Evolutionary conservation across 2,113 vertebrate genomes (phyloP), one percentile per base, ranked within the genome.

Genomic region (Psilopogon haemacephalus): DNA sequence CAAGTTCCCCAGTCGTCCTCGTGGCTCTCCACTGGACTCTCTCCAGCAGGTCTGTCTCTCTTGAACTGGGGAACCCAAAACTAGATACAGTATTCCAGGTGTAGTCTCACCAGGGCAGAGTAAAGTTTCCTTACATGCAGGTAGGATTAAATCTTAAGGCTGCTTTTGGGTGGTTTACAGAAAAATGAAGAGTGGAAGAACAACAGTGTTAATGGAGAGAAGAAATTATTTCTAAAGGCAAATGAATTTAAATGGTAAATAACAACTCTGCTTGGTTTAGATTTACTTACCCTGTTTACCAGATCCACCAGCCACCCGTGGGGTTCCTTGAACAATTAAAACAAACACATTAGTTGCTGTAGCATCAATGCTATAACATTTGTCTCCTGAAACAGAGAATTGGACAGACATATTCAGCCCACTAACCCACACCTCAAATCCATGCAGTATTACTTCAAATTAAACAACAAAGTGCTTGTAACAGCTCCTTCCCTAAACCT

Each of bases 261-360:
- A 71, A 52, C 17, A 84, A n/a, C 73, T 93, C 17, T 85, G 50
- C 30, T 82, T 35, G 16, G 37, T 73, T 89, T 73, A 72, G 6
- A 28, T 83, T 80, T 83, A 74, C 98, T 96, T 97, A 99, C 99
- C 97, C 98, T 98, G 97, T 99, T 99, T 78, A 99, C 99, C 86
- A 99, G 97, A 97, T 99, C 99, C 90, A 99, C 99, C 91, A 99
- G 98, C 99, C 99, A 99, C 37, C 99, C 99, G n/a, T 99, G 99
- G 93, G 99, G 99, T 95, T 99, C 99, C 99, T 99, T 99, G 93
- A 91, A 95, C n/a, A 81, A 84, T 82, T 83, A 38, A 55, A 96
- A 96, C 70, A 83, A 90, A 90, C 9, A 93, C 81, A 83, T 96
- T 81, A 96, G 62, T 55, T 88, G 55, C 30, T 84, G 82, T 58